These are phyloP conservation scores for Percopsis transmontana DNA, from an alignment of 2,113 vertebrate species.

Conservation along the genomic window DNA sequence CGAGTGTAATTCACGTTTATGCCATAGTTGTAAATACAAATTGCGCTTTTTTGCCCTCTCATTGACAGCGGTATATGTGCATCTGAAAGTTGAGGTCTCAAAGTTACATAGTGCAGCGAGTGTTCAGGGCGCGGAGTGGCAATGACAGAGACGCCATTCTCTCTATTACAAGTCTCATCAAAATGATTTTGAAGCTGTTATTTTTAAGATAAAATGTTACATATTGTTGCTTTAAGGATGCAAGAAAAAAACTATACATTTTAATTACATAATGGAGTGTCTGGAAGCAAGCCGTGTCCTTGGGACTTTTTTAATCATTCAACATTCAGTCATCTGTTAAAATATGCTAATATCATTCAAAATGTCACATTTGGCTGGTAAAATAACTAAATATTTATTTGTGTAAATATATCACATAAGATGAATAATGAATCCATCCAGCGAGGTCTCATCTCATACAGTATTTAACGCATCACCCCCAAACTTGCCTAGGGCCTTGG, in stretches of 20 bases:
- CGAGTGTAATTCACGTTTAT: too few species aligned
- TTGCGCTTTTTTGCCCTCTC: too few species aligned
- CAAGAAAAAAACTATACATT: background rate
- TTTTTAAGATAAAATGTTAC: too few species aligned
- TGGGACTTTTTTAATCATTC: conserved; percentile 7
- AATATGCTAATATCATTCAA: conserved; percentile 32
- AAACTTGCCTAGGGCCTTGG: conserved; percentile 40
- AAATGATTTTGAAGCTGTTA: too few species aligned
- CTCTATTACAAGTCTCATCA: too few species aligned
- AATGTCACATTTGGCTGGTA: conserved; percentile 17
- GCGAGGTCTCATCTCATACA: conserved; percentile 47
- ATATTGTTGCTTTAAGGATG: too few species aligned
- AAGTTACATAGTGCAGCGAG: too few species aligned
- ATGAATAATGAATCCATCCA: conserved; percentile 59
- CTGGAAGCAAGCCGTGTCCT: background rate
- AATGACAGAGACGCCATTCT: too few species aligned
- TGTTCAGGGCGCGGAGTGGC: too few species aligned
- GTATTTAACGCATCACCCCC: conserved; percentile 61
- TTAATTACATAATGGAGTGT: background rate
- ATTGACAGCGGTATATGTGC: too few species aligned
- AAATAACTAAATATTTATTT: conserved; percentile 56
- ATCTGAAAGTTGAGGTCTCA: too few species aligned
- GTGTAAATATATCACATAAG: conserved; percentile 57
- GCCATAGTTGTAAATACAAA: too few species aligned
- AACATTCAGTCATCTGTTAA: conserved; percentile 20